A percentile compares a stretch with the other conserved stretches of the same genome.
Evolutionary conservation across 1,140 invertebrate genomes (phyloP).

Genomic region (Cydia fagiglandana): DNA sequence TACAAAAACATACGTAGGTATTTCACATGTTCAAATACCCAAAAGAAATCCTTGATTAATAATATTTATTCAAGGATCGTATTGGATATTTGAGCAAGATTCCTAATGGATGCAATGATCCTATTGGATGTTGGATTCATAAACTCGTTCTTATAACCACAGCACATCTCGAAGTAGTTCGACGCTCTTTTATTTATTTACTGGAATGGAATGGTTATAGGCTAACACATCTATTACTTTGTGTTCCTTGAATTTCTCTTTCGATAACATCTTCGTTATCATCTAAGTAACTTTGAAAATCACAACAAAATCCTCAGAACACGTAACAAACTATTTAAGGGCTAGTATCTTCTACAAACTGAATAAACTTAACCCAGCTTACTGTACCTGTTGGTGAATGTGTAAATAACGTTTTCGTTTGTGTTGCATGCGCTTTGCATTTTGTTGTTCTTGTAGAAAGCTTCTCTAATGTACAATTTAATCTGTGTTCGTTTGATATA

Average conservation of each 20-base stretch:
- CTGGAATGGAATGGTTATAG: constrained; percentile 26
- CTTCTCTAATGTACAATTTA: constrained; percentile 22
- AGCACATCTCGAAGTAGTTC: constrained; percentile 12
- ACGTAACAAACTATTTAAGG: constrained; percentile 5
- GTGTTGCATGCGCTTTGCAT: constrained; percentile 52
- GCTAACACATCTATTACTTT: constrained; percentile 4
- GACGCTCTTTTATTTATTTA: constrained; percentile 22
- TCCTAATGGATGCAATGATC: neutral
- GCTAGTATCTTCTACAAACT: constrained; percentile 27
- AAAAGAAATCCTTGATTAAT: neutral
- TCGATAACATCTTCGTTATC: constrained; percentile 4
- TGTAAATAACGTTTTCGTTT: constrained; percentile 35
- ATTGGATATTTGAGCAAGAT: constrained; percentile 12
- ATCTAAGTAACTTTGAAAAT: neutral
- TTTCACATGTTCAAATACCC: neutral
- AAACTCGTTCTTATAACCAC: neutral
- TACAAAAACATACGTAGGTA: neutral
- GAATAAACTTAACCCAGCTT: constrained; percentile 19
- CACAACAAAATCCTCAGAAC: neutral
- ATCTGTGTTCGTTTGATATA: constrained; percentile 11
- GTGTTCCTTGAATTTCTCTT: constrained; percentile 6
- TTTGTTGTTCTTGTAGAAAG: constrained; percentile 37
- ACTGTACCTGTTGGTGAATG: constrained; percentile 26
- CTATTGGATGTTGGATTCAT: neutral
- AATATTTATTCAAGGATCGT: no score